Evolutionary conservation across 2,888 invertebrate genomes (phyloP).

Genomic region (Tholera decimalis): DNA sequence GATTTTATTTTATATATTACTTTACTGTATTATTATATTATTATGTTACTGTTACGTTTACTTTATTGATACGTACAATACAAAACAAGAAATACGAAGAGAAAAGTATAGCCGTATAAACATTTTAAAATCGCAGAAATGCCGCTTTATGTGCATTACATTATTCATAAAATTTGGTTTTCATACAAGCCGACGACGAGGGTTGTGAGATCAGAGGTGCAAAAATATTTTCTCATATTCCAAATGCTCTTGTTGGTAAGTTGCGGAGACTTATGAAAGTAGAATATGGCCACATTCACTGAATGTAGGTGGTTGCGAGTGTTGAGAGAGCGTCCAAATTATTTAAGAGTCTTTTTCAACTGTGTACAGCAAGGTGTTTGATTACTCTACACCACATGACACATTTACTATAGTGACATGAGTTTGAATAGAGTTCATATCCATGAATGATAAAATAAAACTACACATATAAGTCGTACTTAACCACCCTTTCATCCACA

Average conservation of each 20-base stretch:
- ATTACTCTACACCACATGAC: constrained; percentile 31
- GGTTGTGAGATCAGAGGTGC: constrained; percentile 69
- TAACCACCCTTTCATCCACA: neutral
- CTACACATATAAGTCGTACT: neutral
- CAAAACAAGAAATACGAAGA: constrained; percentile 20
- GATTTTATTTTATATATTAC: too few species aligned
- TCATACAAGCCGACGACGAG: constrained; percentile 62
- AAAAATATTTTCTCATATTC: constrained; percentile 70
- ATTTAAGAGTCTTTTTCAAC: constrained; percentile 45
- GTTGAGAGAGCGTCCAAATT: constrained; percentile 40
- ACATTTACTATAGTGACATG: constrained; percentile 10
- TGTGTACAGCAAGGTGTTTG: constrained; percentile 8
- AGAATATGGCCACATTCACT: constrained; percentile 45
- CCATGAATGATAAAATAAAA: neutral
- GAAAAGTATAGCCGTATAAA: constrained; percentile 18
- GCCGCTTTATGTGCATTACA: constrained; percentile 69
- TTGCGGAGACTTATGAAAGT: constrained; percentile 38
- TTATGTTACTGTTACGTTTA: neutral
- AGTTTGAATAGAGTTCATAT: constrained; percentile 6
- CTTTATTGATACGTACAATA: constrained; percentile 2
- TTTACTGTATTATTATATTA: too few species aligned
- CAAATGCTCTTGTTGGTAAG: constrained; percentile 42
- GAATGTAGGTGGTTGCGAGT: constrained; percentile 37
- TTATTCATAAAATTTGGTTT: constrained; percentile 80
- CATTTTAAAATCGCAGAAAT: constrained; percentile 69